phyloP scores from a whole-genome alignment of 53 echinoderm and acorn worm species.

The Hippasteria phrygiana region DNA sequence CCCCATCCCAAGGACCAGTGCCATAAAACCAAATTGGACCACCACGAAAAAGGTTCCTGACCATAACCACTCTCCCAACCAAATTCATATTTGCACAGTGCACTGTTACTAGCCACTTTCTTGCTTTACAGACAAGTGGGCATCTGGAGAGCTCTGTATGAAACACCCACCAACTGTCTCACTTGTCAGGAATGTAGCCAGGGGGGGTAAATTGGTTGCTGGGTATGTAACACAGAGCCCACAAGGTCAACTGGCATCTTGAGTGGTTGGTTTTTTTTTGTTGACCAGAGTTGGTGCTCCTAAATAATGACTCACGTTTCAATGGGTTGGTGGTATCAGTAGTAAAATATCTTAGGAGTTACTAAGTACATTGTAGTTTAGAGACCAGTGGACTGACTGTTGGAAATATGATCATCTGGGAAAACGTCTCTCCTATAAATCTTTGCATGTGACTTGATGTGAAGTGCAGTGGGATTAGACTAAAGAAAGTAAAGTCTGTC shows the following conservation, averaged over 20 bases:
- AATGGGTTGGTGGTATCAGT: background rate
- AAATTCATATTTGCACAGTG: background rate
- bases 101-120: background rate
- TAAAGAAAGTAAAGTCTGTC: too few species aligned
- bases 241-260: constrained; percentile 5
- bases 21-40: background rate
- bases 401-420: too few species aligned
- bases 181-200: constrained; percentile 20
- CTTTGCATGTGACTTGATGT: too few species aligned
- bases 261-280: background rate
- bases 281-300: background rate
- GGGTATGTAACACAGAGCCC: background rate
- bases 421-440: too few species aligned
- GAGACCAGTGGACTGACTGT: too few species aligned
- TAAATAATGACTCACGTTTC: background rate
- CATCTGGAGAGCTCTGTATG: constrained; percentile 1
- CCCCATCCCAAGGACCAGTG: too few species aligned
- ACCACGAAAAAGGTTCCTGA: too few species aligned
- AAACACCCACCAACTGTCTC: background rate
- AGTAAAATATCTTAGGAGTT: background rate
- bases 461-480: too few species aligned
- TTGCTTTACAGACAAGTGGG: background rate
- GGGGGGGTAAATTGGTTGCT: background rate
- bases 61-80: background rate
- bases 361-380: background rate